A percentile compares a stretch with the other conserved stretches of the same genome.
Conservation (phyloP, 2,113 vertebrate genomes). For the Heterochromis multidens region DNA sequence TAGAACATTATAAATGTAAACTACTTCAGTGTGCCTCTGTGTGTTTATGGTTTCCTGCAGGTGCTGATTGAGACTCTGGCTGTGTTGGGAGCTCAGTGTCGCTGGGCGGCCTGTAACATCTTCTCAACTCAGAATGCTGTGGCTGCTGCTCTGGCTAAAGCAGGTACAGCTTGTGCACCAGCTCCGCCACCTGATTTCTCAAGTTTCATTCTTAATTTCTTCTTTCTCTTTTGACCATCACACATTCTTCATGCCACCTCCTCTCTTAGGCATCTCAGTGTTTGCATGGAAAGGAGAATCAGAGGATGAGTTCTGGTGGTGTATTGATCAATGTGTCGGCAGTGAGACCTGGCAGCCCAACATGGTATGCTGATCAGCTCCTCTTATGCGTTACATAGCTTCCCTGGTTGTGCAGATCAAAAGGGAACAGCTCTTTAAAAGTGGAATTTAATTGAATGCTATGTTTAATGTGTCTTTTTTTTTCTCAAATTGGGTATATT, state of each 20-base stretch:
- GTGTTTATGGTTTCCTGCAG: constrained; percentile 55
- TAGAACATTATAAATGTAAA: not conserved
- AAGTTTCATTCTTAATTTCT: not conserved
- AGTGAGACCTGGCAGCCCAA: constrained; percentile 91
- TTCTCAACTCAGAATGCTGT: constrained; percentile 94
- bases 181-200: not conserved
- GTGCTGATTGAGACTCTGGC: constrained; percentile 91
- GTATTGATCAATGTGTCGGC: constrained; percentile 90
- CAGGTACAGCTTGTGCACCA: constrained; percentile 71
- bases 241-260: not conserved
- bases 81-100: constrained; percentile 87
- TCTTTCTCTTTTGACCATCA: not conserved
- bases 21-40: not conserved
- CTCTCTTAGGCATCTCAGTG: constrained; percentile 82
- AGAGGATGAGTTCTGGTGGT: constrained; percentile 98
- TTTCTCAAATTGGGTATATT: not conserved
- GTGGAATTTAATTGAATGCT: too few relatives aligned
- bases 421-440: not conserved
- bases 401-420: not conserved
- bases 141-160: constrained; percentile 90
- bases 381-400: not conserved
- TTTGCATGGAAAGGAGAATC: constrained; percentile 96
- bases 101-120: constrained; percentile 96
- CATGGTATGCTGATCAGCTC: constrained; percentile 77
- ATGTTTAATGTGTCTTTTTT: not conserved